Base-by-base conservation (phyloP, 2,113 vertebrate genomes). In the Xyliphius kryptos region DNA sequence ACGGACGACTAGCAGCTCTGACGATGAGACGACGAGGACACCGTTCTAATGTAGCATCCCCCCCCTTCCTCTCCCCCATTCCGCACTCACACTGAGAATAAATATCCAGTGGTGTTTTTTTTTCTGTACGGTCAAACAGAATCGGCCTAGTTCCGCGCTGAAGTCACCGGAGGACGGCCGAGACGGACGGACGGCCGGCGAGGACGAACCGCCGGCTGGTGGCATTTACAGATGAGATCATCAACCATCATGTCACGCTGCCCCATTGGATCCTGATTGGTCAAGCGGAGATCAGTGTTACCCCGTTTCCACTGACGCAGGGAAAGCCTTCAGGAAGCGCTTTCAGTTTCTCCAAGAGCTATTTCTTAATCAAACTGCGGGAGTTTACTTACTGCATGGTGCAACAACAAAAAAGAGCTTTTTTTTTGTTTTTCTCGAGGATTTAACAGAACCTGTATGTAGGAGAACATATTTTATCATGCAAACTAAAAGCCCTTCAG, bases 31-130 rank as follows among this genome's bases (percentile, higher is more conserved):
- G 40, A 58, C 41, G 46, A 54, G n/a, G 56, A 72, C 58, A 46
- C 56, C 56, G 16, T 59, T 47, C 26, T 47, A n/a, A 62, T 69
- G 71, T 73, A 73, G 71, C 71, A 73, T 69, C 62, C 52, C 56
- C 26, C 4, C 26, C 26, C 26, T 53, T 61, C 52, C 38, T 57
- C 52, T 51, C 26, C 4, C 26, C 26, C 26, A 48, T 61, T 57
- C 38, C 53, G 40, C 56, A 61, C 59, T 66, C 47, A 51, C 26
- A 36, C 56, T 40, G 55, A 56, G n/a, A 55, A 49, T 26, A 54
- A 48, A 14, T 44, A 43, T 37, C 60, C 52, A 54, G 19, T 49
- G 57, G 65, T 69, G 6, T 49, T 53, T 68, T 41, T 65, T 69
- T 68, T 65, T 46, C 57, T 53, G 68, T 53, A 46, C 54, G 26